Evolutionary conservation across 1,140 invertebrate genomes (phyloP).

Genomic region (Calephelis nemesis): DNA sequence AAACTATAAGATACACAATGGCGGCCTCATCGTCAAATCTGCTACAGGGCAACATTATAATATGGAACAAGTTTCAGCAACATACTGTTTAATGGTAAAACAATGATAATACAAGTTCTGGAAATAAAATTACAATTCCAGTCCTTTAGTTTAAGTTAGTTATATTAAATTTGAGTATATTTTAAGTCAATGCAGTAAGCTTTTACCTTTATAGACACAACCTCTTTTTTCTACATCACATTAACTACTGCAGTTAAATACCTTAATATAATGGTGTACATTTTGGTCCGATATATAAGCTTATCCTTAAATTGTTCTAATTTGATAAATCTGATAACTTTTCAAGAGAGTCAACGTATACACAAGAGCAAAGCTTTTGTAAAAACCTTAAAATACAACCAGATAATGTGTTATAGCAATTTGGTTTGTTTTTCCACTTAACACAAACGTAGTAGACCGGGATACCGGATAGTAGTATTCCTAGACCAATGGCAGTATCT

Average conservation of each 20-base stretch:
- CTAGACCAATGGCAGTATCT: conserved; percentile 91
- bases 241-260: conserved; percentile 30
- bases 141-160: no score
- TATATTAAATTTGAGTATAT: no score
- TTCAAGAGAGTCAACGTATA: conserved; percentile 65
- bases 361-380: conserved; percentile 75
- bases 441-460: conserved; percentile 95
- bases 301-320: conserved; percentile 23
- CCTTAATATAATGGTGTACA: conserved; percentile 22
- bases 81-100: no score
- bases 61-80: no score
- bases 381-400: conserved; percentile 66
- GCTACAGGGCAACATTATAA: no score
- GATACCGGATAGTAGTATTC: conserved; percentile 92
- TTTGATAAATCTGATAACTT: conserved; percentile 66
- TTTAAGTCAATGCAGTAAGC: no score
- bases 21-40: no score
- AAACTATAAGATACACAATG: no score
- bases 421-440: conserved; percentile 89
- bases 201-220: no score
- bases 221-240: neutral
- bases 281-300: conserved; percentile 39
- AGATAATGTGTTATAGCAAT: conserved; percentile 61
- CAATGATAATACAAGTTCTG: no score
- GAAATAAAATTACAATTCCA: no score